Percentiles rank a stretch among this genome's conserved stretches.
Conservation (phyloP, 2,113 vertebrate species). For the Pterocles burchelli region DNA sequence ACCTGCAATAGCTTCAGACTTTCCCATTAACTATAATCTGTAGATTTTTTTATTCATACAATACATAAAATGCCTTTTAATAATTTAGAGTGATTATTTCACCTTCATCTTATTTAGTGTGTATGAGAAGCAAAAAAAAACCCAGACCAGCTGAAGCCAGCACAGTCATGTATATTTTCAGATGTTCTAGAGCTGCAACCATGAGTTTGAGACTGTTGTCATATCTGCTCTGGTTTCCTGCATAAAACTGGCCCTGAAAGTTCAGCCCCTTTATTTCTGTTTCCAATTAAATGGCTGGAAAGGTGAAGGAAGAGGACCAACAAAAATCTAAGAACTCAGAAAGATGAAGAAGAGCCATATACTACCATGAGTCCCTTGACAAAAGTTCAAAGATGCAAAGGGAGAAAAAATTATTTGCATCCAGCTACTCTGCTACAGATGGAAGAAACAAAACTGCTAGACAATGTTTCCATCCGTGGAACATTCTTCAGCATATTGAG, state of each 20-base stretch:
- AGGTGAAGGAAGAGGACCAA: neutral
- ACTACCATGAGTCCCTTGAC: neutral
- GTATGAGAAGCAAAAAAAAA: neutral
- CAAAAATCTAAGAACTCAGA: neutral
- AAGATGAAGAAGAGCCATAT: neutral
- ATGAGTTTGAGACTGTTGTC: neutral
- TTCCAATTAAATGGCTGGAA: neutral
- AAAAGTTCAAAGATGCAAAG: neutral
- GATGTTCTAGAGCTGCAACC: neutral
- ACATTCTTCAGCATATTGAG: neutral
- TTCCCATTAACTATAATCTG: neutral
- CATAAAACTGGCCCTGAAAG: neutral
- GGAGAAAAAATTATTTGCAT: neutral
- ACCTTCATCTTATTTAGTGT: neutral
- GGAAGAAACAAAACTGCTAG: neutral
- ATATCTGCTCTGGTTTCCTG: neutral
- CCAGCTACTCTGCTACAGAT: neutral
- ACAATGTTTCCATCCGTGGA: neutral
- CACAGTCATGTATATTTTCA: neutral
- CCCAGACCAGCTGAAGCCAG: neutral
- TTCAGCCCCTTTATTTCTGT: neutral
- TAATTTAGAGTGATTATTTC: neutral
- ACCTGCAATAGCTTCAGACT: neutral
- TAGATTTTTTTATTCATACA: neutral
- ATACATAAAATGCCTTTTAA: neutral